Evolutionary conservation across 2,797 vertebrate genomes (phyloP), one percentile per base, ranked within the genome.

Genomic region (Chromis chromis): DNA sequence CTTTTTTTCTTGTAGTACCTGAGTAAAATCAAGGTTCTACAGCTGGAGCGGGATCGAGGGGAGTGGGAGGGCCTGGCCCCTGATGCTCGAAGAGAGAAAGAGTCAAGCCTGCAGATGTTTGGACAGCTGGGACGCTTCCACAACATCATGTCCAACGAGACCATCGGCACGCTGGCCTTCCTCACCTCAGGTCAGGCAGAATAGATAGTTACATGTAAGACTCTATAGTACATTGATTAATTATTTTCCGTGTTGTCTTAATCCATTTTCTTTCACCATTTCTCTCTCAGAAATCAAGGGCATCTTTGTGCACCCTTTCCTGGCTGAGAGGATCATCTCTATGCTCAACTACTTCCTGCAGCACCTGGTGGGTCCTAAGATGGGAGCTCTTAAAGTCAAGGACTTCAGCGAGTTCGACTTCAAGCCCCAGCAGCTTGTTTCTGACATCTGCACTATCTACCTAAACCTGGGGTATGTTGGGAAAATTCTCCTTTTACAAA

Each of bases 361-460:
- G 74, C 98, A 99, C 85, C 88, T 99, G 77, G 98, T 98, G 36
- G 98, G 98, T 61, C 98, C 98, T 66, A 99, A 99, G 90, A 99
- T 99, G 98, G 97, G 98, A 0, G 98, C 98, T 60, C 93, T 99
- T 64, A 99, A 99, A 91, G 98, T 99, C 78, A 99, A 99, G 87
- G 98, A 99, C 94, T 99, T 99, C 95, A 99, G 97, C 3, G 98
- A 99, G 90, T 99, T 99, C 65, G 98, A 99, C 92, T 99, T 99
- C 93, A 99, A 98, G 86, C 98, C 98, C 0, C 98, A 99, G 93
- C 98, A 99, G 83, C 95, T 99, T 0, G 98, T 99, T 39, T 98
- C 97, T 28, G 98, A 99, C 88, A 99, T 99, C 94, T 99, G 97
- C 89, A 99, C 97, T 25, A 99, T 99, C 94, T 99, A 99, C 94